phyloP scores from a whole-genome alignment of 2,888 invertebrate genomes.

The Baronia brevicornis region DNA sequence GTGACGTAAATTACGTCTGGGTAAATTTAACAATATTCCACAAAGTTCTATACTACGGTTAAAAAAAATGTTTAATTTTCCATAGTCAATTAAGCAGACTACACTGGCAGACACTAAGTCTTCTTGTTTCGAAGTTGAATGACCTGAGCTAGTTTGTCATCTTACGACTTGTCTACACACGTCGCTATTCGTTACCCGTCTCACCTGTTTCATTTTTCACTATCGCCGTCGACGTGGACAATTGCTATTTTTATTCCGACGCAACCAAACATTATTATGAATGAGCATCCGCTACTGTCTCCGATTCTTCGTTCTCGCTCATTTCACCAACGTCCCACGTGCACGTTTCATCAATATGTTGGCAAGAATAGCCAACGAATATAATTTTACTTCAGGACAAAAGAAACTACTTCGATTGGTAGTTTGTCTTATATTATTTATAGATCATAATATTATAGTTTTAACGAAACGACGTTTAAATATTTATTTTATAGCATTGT shows the following conservation, averaged over 20 bases:
- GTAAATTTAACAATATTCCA: too few relatives aligned
- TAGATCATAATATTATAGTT: constrained; percentile 9
- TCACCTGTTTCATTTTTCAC: constrained; percentile 65
- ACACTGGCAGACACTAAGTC: constrained; percentile 6
- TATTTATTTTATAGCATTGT: too few relatives aligned
- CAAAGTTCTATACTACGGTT: too few relatives aligned
- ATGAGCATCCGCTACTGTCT: constrained; percentile 42
- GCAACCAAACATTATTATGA: constrained; percentile 43
- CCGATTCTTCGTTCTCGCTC: constrained; percentile 17
- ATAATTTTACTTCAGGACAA: too few relatives aligned
- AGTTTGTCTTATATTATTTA: constrained; percentile 7
- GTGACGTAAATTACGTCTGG: too few relatives aligned
- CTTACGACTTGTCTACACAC: constrained; percentile 43
- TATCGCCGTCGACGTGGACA: constrained; percentile 42
- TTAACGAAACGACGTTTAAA: background rate
- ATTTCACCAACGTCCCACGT: too few relatives aligned
- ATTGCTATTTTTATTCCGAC: constrained; percentile 50
- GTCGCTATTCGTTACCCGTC: constrained; percentile 34
- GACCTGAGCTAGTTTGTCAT: constrained; percentile 44
- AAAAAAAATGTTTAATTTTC: constrained; percentile 10
- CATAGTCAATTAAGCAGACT: constrained; percentile 9
- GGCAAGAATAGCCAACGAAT: too few relatives aligned
- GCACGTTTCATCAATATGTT: too few relatives aligned
- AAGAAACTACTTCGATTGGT: too few relatives aligned
- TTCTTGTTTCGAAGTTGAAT: constrained; percentile 24